phyloP scores from a whole-genome alignment of 92 coral and sea anemone species.

The Phenganax stokvisi region DNA sequence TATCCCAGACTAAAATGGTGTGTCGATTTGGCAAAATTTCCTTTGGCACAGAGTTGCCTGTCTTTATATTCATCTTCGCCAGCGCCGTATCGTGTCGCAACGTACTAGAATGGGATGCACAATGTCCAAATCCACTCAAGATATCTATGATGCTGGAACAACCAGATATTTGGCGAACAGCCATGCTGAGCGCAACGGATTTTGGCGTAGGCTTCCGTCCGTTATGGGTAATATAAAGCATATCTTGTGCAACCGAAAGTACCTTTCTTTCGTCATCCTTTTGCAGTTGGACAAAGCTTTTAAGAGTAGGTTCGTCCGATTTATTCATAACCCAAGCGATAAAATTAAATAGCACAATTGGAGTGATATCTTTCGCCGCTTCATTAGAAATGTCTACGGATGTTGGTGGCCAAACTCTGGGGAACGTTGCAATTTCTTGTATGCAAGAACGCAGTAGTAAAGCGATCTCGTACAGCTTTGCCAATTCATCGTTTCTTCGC shows the following conservation, averaged over 20 bases:
- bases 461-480: slow-evolving; percentile 25
- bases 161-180: slow-evolving; percentile 33
- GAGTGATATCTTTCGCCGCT: slow-evolving; percentile 13
- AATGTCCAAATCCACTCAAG: slow-evolving; percentile 26
- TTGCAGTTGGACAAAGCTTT: neutral
- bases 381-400: slow-evolving; percentile 22
- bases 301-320: slow-evolving; percentile 6
- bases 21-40: slow-evolving; percentile 28
- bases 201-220: slow-evolving; percentile 21
- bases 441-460: slow-evolving; percentile 16
- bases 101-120: slow-evolving; percentile 27
- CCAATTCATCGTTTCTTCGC: slow-evolving; percentile 10
- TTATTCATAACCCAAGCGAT: slow-evolving; percentile 32
- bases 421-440: slow-evolving; percentile 18
- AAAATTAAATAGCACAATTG: slow-evolving; percentile 24
- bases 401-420: slow-evolving; percentile 26
- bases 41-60: slow-evolving; percentile 21
- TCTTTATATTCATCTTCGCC: slow-evolving; percentile 22
- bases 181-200: slow-evolving; percentile 26
- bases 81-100: slow-evolving; percentile 23
- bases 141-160: slow-evolving; percentile 27
- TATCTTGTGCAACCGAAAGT: slow-evolving; percentile 12
- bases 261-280: slow-evolving; percentile 13
- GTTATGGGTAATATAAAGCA: slow-evolving; percentile 1
- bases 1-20: slow-evolving; percentile 27